Evolutionary conservation across 2,797 vertebrate species (phyloP).

Genomic region (Rallus crepitans): DNA sequence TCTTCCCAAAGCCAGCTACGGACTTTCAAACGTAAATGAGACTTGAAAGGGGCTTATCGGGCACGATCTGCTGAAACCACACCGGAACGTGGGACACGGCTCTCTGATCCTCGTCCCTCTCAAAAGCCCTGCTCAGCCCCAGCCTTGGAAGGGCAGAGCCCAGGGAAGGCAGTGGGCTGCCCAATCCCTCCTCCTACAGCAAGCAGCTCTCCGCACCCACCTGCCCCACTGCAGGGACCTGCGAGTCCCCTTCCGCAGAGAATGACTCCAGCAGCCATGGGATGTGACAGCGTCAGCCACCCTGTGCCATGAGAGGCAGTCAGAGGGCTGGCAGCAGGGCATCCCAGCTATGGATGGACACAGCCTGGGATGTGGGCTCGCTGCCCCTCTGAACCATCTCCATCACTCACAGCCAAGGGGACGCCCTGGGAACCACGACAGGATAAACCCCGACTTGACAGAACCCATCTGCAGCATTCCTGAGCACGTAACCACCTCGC

Average conservation of each 20-base stretch:
- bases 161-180: not conserved
- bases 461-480: not conserved
- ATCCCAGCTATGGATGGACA: not conserved
- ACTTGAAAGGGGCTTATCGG: conserved; percentile 93
- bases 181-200: not conserved
- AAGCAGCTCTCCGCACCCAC: not conserved
- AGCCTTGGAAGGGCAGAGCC: not conserved
- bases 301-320: fast-evolving
- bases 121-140: not conserved
- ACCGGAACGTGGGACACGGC: not conserved
- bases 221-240: not conserved
- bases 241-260: not conserved
- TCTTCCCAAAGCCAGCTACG: conserved; percentile 86
- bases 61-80: conserved; percentile 85
- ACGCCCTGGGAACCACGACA: not conserved
- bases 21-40: conserved; percentile 94
- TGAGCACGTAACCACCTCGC: fast-evolving
- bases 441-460: not conserved
- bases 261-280: fast-evolving
- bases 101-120: not conserved
- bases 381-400: fast-evolving
- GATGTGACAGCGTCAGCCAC: fast-evolving
- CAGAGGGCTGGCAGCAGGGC: not conserved
- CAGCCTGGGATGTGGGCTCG: fast-evolving
- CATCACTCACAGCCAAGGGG: not conserved